Conservation (phyloP, 2,113 vertebrate species). For the Varanus komodoensis region DNA sequence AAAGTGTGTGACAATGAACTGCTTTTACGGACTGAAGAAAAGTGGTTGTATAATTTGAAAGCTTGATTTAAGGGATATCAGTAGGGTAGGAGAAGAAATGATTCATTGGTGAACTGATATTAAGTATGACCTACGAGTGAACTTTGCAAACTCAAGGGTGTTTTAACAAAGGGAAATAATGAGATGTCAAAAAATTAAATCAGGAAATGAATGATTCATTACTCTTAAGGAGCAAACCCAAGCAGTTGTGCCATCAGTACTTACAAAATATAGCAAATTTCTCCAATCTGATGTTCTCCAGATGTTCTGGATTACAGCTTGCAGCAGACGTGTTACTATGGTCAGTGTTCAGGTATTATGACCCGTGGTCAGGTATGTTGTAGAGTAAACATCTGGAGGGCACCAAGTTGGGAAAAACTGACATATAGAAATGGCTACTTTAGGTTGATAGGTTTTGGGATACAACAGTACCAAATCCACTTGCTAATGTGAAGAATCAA, state of each 20-base stretch:
- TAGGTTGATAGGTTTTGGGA: background rate
- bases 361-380: too few species aligned
- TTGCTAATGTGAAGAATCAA: background rate
- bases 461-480: background rate
- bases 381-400: too few species aligned
- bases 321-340: too few species aligned
- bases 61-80: background rate
- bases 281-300: too few species aligned
- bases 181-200: slow-evolving; percentile 18
- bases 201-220: slow-evolving; percentile 10
- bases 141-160: slow-evolving; percentile 7
- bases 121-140: background rate
- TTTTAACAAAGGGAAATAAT: slow-evolving; percentile 27
- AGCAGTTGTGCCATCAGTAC: background rate
- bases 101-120: background rate
- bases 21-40: background rate
- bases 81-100: background rate
- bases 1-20: background rate
- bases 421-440: background rate
- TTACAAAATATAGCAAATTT: background rate
- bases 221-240: background rate
- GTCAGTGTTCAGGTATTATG: too few species aligned
- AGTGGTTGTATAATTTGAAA: background rate
- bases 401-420: too few species aligned
- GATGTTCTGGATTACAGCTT: too few species aligned